Percentiles rank a stretch among this genome's conserved stretches.
Conservation (phyloP, 2,888 invertebrate species). For the Penaeus monodon region DNA sequence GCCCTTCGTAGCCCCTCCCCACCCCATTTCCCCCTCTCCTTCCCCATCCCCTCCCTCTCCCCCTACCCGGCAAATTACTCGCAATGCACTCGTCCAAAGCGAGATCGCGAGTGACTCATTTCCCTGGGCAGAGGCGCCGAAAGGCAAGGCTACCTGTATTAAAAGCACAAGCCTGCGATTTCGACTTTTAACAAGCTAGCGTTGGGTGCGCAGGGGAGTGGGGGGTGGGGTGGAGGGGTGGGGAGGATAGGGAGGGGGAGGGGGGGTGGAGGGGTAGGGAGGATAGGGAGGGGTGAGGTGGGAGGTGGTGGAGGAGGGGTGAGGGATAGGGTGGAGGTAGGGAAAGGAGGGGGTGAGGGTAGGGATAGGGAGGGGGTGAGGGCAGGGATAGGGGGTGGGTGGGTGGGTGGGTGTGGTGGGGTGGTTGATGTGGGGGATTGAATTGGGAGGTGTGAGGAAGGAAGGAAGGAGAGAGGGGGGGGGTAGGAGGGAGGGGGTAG, state of each 20-base stretch:
- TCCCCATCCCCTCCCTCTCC: not conserved
- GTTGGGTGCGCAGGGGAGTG: not conserved
- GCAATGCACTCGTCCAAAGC: not conserved
- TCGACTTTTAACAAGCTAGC: conserved; percentile 53
- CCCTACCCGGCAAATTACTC: not conserved
- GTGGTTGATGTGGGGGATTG: too few species aligned
- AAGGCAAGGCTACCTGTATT: too few species aligned
- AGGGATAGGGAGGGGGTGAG: not conserved
- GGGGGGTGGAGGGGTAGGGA: not conserved
- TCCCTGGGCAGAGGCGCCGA: too few species aligned
- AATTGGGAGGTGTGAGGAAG: not conserved
- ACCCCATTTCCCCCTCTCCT: not conserved
- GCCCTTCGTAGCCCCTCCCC: not conserved
- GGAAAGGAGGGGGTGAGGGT: too few species aligned
- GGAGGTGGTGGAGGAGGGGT: not conserved
- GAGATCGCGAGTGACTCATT: not conserved
- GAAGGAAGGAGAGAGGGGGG: not conserved
- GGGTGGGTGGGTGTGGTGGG: too few species aligned
- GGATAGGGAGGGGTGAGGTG: not conserved
- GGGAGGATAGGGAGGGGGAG: not conserved
- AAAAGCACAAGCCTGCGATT: too few species aligned
- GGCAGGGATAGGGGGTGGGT: not conserved
- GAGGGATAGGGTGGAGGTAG: not conserved
- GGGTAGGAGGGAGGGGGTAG: too few species aligned
- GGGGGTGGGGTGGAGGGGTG: not conserved